These are phyloP conservation scores for Pocillopora grandis DNA, from an alignment of 92 coral and sea anemone genomes.

Conservation along the genomic window DNA sequence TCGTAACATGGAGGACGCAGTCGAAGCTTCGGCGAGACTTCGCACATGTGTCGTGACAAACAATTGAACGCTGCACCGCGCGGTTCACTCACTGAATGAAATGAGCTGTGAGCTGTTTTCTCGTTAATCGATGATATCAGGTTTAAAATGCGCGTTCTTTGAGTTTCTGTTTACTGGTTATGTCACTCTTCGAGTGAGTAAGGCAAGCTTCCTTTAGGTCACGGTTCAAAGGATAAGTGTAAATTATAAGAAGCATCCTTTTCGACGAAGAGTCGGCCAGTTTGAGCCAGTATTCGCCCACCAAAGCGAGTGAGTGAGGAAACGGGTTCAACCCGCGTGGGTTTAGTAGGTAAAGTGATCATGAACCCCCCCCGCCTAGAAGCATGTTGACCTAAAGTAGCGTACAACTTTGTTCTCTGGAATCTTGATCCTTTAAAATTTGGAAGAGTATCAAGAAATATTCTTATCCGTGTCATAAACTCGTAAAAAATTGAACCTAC, in stretches of 20 bases:
- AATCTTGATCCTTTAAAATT: no score
- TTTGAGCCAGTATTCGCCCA: no score
- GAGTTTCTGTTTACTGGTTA: constrained; percentile 31
- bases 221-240: constrained; percentile 20
- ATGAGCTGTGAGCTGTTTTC: constrained; percentile 18
- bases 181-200: constrained; percentile 34
- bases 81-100: neutral
- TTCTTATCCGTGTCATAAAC: no score
- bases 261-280: neutral
- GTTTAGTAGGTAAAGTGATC: no score
- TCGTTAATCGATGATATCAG: constrained; percentile 41
- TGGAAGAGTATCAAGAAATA: no score
- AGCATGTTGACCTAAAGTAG: no score
- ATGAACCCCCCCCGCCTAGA: no score
- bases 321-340: no score
- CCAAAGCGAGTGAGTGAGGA: no score
- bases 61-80: neutral
- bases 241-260: neutral
- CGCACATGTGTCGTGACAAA: constrained; percentile 33
- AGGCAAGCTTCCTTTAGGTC: constrained; percentile 15
- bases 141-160: constrained; percentile 34
- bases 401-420: no score
- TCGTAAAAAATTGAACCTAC: no score
- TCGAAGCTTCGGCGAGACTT: neutral
- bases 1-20: constrained; percentile 36